These are phyloP conservation scores for Nomada ferruginata DNA, from an alignment of 2,888 invertebrate genomes.

Conservation along the genomic window DNA sequence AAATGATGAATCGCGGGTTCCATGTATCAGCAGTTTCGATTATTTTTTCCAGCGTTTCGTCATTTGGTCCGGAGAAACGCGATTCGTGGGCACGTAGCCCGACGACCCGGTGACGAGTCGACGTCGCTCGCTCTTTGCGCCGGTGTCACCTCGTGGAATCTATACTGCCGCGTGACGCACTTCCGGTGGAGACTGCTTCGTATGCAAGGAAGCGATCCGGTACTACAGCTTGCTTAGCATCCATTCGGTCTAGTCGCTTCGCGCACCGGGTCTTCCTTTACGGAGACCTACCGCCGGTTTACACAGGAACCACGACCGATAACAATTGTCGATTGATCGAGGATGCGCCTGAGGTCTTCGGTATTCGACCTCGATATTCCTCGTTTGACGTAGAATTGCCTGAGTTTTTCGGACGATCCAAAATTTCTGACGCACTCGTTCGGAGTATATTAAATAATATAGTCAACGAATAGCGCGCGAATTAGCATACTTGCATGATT, in stretches of 20 bases:
- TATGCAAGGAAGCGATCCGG: constrained; percentile 83
- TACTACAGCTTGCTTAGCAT: constrained; percentile 84
- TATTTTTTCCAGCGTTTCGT: neutral
- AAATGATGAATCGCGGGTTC: too few species aligned
- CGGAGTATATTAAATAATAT: neutral
- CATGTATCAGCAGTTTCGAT: too few species aligned
- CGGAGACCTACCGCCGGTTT: constrained; percentile 71
- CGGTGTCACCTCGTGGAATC: constrained; percentile 71
- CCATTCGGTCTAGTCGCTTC: constrained; percentile 78
- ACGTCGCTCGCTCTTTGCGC: constrained; percentile 18
- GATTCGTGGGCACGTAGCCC: constrained; percentile 44
- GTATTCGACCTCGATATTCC: constrained; percentile 1
- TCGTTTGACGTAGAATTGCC: neutral
- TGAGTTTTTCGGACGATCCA: neutral
- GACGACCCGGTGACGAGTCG: constrained; percentile 42
- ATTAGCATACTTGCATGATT: too few species aligned
- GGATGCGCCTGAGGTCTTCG: constrained; percentile 54
- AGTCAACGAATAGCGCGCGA: too few species aligned
- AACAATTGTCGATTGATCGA: constrained; percentile 63
- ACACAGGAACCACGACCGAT: constrained; percentile 66
- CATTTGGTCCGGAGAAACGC: constrained; percentile 29
- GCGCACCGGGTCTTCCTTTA: constrained; percentile 67
- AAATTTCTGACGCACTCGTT: neutral
- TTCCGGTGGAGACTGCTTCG: constrained; percentile 80
- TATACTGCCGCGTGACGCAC: constrained; percentile 80